Evolutionary conservation across 2,113 vertebrate genomes (phyloP).

Genomic region (Trogon surrucura): DNA sequence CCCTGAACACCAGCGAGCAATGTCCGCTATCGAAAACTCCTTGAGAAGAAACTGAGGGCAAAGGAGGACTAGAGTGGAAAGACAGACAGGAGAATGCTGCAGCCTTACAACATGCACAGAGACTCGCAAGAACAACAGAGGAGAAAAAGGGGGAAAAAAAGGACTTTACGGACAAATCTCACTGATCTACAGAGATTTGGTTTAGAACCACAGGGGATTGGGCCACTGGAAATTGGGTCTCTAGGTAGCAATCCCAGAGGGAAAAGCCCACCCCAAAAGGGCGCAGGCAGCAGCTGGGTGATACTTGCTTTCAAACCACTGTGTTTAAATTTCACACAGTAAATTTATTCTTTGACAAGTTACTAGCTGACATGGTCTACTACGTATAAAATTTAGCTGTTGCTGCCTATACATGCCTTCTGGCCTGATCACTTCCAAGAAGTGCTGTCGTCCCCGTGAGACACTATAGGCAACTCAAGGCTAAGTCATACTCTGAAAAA

Average conservation of each 20-base stretch:
- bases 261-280: not conserved
- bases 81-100: not conserved
- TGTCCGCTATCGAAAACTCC: not conserved
- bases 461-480: not conserved
- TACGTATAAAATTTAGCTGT: not conserved
- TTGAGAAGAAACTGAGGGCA: not conserved
- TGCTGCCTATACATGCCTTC: not conserved
- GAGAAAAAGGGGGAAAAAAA: not conserved
- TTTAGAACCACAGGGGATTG: not conserved
- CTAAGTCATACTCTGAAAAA: not conserved
- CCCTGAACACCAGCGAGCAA: accelerated
- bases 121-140: not conserved
- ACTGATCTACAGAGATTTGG: not conserved
- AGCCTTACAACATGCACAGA: not conserved
- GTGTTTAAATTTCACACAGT: not conserved
- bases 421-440: not conserved
- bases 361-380: not conserved
- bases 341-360: not conserved
- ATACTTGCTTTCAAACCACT: not conserved
- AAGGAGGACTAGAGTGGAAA: not conserved
- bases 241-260: not conserved
- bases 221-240: not conserved
- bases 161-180: not conserved
- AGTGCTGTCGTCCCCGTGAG: not conserved
- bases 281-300: not conserved